Percentiles rank a stretch among this genome's conserved stretches.
Conservation (phyloP, 1,140 invertebrate genomes). For the Tribolium madens region DNA sequence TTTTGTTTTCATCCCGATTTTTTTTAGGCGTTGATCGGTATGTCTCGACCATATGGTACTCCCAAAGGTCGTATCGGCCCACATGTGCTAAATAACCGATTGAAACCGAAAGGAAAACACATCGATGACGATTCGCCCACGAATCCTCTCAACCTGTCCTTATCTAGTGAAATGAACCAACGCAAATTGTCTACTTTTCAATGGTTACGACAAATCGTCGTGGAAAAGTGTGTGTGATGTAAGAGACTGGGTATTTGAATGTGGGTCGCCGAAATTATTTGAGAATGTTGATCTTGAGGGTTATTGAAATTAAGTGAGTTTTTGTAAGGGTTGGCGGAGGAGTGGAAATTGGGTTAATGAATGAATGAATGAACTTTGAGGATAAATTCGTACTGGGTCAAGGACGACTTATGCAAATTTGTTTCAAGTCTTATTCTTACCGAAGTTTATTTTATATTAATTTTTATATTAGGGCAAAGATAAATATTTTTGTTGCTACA, state of each 20-base stretch:
- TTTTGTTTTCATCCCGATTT: background rate
- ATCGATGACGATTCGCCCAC: conserved; percentile 10
- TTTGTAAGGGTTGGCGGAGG: too few species aligned
- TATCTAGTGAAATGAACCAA: conserved; percentile 3
- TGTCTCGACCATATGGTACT: background rate
- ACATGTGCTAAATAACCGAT: conserved; percentile 13
- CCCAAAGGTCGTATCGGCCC: background rate
- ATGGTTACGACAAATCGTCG: conserved; percentile 14
- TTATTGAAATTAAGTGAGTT: too few species aligned
- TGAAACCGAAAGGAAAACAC: conserved; percentile 18
- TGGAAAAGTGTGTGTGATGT: conserved; percentile 9
- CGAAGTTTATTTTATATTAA: too few species aligned
- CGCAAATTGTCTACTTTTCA: conserved; percentile 5
- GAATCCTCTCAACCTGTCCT: background rate
- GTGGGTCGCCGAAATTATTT: background rate
- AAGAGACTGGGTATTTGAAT: background rate
- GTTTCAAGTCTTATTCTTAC: too few species aligned
- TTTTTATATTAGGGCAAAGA: too few species aligned
- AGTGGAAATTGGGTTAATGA: too few species aligned
- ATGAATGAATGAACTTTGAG: too few species aligned
- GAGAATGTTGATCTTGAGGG: background rate
- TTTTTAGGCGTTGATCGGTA: background rate
- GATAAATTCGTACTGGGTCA: too few species aligned
- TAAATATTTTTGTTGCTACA: too few species aligned
- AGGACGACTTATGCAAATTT: too few species aligned